Evolutionary conservation across 1,140 invertebrate species (phyloP).

Genomic region (Meloidogyne exigua): DNA sequence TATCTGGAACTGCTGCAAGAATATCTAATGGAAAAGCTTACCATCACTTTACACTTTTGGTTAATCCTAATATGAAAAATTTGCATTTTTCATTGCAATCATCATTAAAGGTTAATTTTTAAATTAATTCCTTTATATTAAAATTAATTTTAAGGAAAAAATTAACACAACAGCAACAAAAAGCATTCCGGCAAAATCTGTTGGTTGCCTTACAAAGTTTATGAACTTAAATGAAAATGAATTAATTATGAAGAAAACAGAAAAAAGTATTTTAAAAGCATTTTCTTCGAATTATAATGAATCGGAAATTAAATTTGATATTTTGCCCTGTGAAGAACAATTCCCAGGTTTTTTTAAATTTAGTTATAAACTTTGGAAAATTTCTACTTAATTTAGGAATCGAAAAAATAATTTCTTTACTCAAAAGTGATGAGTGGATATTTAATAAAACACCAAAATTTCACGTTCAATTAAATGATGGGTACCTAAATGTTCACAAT

Average conservation of each 20-base stretch:
- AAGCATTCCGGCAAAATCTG: conserved; percentile 52
- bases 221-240: neutral
- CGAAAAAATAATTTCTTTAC: conserved; percentile 28
- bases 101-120: conserved; percentile 31
- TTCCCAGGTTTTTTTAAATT: neutral
- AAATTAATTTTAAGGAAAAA: conserved; percentile 21
- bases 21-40: conserved; percentile 54
- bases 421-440: conserved; percentile 51
- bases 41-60: conserved; percentile 59
- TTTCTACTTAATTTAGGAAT: conserved; percentile 21
- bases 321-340: neutral
- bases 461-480: conserved; percentile 19
- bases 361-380: neutral
- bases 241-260: neutral
- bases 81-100: conserved; percentile 48
- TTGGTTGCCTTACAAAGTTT: conserved; percentile 46
- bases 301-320: conserved; percentile 9
- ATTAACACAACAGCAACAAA: conserved; percentile 59
- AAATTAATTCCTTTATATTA: neutral
- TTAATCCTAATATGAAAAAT: conserved; percentile 44
- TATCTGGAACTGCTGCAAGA: conserved; percentile 61
- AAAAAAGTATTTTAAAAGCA: conserved; percentile 10
- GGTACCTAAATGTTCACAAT: conserved; percentile 16
- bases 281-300: conserved; percentile 17
- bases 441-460: conserved; percentile 58